Percentiles rank a stretch among this genome's conserved stretches.
These are phyloP conservation scores for Lepidochitona cinerea DNA, from an alignment of 2,888 invertebrate species.

Conservation along the genomic window DNA sequence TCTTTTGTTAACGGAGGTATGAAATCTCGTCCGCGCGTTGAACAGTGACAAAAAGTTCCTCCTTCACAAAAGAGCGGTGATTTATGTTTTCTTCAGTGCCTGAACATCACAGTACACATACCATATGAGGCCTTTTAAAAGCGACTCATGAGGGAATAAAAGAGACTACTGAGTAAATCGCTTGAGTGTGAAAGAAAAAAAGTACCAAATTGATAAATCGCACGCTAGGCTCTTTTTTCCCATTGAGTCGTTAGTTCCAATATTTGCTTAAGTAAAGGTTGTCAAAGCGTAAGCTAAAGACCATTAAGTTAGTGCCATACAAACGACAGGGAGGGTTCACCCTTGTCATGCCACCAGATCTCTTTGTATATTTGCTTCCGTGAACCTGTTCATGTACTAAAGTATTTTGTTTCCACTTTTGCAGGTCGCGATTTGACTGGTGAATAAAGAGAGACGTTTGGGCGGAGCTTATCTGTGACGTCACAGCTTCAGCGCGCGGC, in stretches of 20 bases:
- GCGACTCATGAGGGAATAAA: not conserved
- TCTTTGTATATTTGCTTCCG: not conserved
- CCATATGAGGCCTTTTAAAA: not conserved
- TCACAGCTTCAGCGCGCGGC: not conserved
- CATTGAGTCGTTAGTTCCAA: too few species aligned
- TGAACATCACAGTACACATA: not conserved
- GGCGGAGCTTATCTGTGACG: not conserved
- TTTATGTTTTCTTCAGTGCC: not conserved
- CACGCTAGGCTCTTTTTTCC: not conserved
- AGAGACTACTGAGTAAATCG: not conserved
- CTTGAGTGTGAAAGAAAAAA: not conserved
- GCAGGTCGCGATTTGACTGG: not conserved
- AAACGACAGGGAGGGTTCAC: too few species aligned
- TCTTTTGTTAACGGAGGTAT: too few species aligned
- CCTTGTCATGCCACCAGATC: too few species aligned
- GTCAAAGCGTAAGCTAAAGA: too few species aligned
- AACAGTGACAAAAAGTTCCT: not conserved
- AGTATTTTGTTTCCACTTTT: not conserved
- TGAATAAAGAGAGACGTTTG: not conserved
- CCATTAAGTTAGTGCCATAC: too few species aligned
- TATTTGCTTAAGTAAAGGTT: too few species aligned
- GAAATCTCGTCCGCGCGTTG: too few species aligned
- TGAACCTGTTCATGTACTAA: not conserved
- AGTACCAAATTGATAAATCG: constrained; percentile 3
- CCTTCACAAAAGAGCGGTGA: not conserved